Evolutionary conservation across 1,140 invertebrate species (phyloP), one percentile per base, ranked within the genome.

Genomic region (Philotrypesis tridentata): DNA sequence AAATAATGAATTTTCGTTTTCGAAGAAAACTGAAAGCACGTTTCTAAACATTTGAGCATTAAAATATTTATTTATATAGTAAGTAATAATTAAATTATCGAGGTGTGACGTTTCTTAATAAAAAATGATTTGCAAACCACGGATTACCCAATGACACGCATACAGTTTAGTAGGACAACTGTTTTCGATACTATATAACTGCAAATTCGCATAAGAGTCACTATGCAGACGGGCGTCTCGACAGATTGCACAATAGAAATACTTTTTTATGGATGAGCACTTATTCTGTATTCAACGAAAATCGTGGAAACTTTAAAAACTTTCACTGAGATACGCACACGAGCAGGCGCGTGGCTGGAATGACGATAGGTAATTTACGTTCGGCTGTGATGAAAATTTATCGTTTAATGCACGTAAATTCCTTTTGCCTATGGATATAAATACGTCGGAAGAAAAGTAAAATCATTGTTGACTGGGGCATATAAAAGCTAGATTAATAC

Each of bases 251-350:
- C 89, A 90, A 91, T 86, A 81, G 33, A 83, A 86, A 87, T 89
- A 86, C 81, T 87, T 87, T 72, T 85, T 86, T 88, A 79, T 83
- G 84, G 85, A 88, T 86, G 84, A 90, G 83, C 80, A 82, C 84
- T 87, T 85, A 87, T 87, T 90, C 86, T 79, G 87, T 89, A 89
- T 89, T 90, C 86, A 27, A 74, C 27, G 72, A 87, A 84, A 86
- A 84, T 76, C 72, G 70, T 76, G 83, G 82, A 77, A 9, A 87
- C 83, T 88, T 75, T 86, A 79, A 87, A 71, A 82, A 90, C 90
- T 91, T 91, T 90, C 89, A 91, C 90, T 89, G 83, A 76, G 82
- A 86, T 86, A 75, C 78, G 84, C 83, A 85, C 81, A 73, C 85
- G 55, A 85, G 73, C 29, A 31, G 71, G 80, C 25, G 85, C 89